phyloP scores from a whole-genome alignment of 2,113 vertebrate genomes.

The Puffinus mauretanicus region DNA sequence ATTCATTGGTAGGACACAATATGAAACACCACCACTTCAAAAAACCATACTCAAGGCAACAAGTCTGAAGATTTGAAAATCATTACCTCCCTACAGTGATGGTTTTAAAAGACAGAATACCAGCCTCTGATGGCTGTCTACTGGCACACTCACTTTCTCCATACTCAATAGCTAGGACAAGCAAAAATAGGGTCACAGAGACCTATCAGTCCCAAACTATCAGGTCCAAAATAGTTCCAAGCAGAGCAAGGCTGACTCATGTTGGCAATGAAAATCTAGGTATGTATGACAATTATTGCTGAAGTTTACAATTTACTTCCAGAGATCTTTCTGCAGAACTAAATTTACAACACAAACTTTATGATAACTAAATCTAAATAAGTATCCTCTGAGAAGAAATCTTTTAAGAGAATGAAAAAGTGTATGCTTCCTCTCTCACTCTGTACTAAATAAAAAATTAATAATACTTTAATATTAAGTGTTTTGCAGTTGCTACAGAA shows the following conservation, averaged over 20 bases:
- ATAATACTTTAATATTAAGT: not conserved
- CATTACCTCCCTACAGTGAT: not conserved
- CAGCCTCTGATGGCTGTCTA: not conserved
- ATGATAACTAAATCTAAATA: not conserved
- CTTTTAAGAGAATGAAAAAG: not conserved
- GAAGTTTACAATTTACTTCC: not conserved
- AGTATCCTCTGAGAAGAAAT: not conserved
- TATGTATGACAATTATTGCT: not conserved
- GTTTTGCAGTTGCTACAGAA: not conserved
- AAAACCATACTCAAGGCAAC: not conserved
- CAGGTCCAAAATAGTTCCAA: not conserved
- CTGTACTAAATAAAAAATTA: not conserved
- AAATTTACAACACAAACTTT: not conserved
- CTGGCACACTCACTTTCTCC: not conserved
- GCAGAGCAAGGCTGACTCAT: not conserved
- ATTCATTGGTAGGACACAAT: not conserved
- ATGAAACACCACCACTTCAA: not conserved
- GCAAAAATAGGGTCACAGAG: not conserved
- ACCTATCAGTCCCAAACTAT: not conserved
- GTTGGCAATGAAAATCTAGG: not conserved
- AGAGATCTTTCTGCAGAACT: not conserved
- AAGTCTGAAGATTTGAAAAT: not conserved
- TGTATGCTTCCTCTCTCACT: not conserved
- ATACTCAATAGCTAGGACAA: not conserved
- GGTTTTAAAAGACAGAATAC: not conserved